phyloP scores from a whole-genome alignment of 2,888 invertebrate genomes.

The Opisthograptis luteolata region DNA sequence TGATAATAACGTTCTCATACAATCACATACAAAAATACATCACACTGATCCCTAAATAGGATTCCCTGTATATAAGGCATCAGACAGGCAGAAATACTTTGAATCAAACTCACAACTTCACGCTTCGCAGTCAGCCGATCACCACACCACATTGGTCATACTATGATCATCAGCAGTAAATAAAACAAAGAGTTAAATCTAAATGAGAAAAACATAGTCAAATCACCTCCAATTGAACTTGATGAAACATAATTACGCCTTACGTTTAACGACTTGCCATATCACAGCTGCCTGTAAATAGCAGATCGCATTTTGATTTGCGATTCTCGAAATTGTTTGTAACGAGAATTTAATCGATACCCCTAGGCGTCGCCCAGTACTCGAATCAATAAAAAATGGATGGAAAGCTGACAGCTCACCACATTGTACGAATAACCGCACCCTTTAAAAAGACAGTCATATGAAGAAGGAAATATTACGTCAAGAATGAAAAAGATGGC shows the following conservation, averaged over 20 bases:
- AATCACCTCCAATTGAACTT: constrained; percentile 21
- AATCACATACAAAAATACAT: no score
- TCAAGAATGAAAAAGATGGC: constrained; percentile 29
- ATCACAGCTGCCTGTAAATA: constrained; percentile 45
- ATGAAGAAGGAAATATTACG: constrained; percentile 50
- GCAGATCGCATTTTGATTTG: constrained; percentile 47
- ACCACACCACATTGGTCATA: no score
- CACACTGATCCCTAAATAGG: no score
- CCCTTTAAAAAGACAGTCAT: constrained; percentile 52
- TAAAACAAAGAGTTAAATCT: not conserved
- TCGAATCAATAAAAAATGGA: constrained; percentile 61
- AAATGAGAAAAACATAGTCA: not conserved
- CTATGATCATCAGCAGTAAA: no score
- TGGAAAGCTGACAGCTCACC: constrained; percentile 59
- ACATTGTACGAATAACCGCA: constrained; percentile 63
- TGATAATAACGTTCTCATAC: no score
- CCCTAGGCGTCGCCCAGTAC: constrained; percentile 44
- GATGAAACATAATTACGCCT: constrained; percentile 28
- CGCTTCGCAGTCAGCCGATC: no score
- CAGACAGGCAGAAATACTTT: no score
- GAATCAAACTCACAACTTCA: no score
- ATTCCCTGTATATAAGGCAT: no score
- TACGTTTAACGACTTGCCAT: constrained; percentile 33
- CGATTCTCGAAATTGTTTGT: constrained; percentile 51
- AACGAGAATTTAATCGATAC: constrained; percentile 58